These are phyloP conservation scores for Lasioglossum baleicum DNA, from an alignment of 1,140 invertebrate species.

Conservation along the genomic window DNA sequence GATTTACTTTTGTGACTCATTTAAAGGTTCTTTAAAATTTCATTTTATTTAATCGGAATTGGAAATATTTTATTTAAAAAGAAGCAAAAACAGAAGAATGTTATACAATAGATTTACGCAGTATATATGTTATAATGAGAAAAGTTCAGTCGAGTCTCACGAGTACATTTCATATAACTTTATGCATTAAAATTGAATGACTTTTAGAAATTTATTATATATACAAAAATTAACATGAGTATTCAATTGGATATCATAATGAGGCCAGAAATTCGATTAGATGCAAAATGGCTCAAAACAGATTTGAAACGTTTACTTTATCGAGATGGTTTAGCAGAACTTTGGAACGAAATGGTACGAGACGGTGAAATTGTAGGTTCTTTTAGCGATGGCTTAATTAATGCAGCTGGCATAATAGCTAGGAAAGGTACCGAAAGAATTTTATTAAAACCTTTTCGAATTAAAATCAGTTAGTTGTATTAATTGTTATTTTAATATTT, in stretches of 20 bases:
- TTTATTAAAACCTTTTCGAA: background rate
- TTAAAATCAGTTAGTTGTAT: too few species aligned
- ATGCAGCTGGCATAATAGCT: constrained; percentile 87
- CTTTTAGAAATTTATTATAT: too few species aligned
- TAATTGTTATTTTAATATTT: background rate
- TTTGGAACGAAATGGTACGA: constrained; percentile 91
- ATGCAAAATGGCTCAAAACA: constrained; percentile 88
- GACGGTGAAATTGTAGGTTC: constrained; percentile 90
- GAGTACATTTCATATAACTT: too few species aligned
- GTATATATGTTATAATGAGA: too few species aligned
- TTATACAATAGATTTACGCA: too few species aligned
- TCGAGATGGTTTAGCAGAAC: constrained; percentile 84
- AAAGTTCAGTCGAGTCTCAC: too few species aligned
- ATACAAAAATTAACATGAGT: constrained; percentile 69
- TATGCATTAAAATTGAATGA: too few species aligned
- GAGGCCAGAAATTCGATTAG: constrained; percentile 82
- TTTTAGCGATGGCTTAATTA: constrained; percentile 86
- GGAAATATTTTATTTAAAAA: too few species aligned
- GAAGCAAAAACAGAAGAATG: too few species aligned
- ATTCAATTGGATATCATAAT: constrained; percentile 73
- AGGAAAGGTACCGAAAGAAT: constrained; percentile 81
- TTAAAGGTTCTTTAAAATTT: too few species aligned
- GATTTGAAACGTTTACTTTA: constrained; percentile 86
- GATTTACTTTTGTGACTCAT: too few species aligned
- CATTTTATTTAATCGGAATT: too few species aligned